phyloP scores from a whole-genome alignment of 2,797 vertebrate species.

The Geotrypetes seraphini region DNA sequence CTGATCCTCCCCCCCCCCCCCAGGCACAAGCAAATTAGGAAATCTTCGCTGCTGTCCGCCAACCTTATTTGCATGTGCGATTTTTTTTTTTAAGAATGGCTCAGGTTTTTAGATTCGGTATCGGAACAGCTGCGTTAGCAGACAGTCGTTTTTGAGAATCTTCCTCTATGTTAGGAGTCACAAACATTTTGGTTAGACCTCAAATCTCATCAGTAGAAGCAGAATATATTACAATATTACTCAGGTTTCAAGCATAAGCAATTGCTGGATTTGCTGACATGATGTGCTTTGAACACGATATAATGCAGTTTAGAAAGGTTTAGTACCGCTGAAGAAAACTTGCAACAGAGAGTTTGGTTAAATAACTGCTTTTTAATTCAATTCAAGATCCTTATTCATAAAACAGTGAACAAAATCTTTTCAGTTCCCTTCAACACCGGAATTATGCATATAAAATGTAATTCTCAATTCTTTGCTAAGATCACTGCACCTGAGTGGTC shows the following conservation, averaged over 20 bases:
- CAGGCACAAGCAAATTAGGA: too few relatives aligned
- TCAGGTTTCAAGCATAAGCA: conserved; percentile 26
- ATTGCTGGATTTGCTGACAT: conserved; percentile 36
- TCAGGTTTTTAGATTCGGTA: too few relatives aligned
- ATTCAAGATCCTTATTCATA: too few relatives aligned
- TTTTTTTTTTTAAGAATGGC: too few relatives aligned
- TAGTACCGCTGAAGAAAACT: conserved; percentile 29
- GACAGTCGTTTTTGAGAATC: too few relatives aligned
- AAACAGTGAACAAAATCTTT: too few relatives aligned
- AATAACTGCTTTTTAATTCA: too few relatives aligned
- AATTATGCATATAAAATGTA: neutral
- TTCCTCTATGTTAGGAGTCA: conserved; percentile 37
- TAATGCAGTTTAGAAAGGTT: conserved; percentile 28
- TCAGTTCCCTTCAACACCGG: neutral
- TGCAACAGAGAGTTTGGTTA: too few relatives aligned
- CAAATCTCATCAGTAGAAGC: conserved; percentile 44
- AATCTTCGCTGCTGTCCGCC: too few relatives aligned
- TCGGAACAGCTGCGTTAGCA: too few relatives aligned
- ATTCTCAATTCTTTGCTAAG: neutral
- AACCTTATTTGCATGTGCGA: too few relatives aligned
- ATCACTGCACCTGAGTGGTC: conserved; percentile 75
- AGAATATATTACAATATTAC: conserved; percentile 40
- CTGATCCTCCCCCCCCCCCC: too few relatives aligned
- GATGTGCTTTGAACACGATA: conserved; percentile 25
- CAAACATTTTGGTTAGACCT: conserved; percentile 50